Evolutionary conservation across 1,140 invertebrate genomes (phyloP).

Genomic region (Pseudomyrmex cubaensis): DNA sequence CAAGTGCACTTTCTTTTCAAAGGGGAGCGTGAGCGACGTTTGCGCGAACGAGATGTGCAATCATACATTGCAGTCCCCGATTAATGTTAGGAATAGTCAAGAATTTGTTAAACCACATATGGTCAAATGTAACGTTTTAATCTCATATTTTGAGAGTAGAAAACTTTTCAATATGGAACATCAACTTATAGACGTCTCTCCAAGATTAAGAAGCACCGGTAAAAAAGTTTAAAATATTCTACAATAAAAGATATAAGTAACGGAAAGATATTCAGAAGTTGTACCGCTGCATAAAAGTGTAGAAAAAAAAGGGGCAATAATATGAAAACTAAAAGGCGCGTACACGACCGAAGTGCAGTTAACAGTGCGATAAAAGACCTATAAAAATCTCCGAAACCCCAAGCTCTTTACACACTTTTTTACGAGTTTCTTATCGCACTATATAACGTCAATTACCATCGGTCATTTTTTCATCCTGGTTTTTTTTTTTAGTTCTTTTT

Average conservation of each 20-base stretch:
- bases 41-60: neutral
- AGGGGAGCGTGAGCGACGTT: constrained; percentile 10
- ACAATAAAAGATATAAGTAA: no score
- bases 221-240: no score
- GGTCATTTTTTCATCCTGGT: neutral
- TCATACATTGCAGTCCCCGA: neutral
- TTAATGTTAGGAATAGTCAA: neutral
- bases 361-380: neutral
- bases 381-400: neutral
- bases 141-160: no score
- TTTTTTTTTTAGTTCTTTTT: constrained; percentile 11
- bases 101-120: neutral
- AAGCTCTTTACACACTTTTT: neutral
- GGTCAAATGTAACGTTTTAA: neutral
- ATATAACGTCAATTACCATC: neutral
- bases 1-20: constrained; percentile 34
- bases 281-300: no score
- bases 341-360: neutral
- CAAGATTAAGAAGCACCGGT: no score
- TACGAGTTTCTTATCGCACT: neutral
- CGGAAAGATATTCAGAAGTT: no score
- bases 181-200: no score
- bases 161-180: neutral
- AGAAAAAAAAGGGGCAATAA: neutral
- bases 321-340: neutral